These are phyloP conservation scores for Agrochola circellaris DNA, from an alignment of 2,888 invertebrate genomes.

Conservation along the genomic window DNA sequence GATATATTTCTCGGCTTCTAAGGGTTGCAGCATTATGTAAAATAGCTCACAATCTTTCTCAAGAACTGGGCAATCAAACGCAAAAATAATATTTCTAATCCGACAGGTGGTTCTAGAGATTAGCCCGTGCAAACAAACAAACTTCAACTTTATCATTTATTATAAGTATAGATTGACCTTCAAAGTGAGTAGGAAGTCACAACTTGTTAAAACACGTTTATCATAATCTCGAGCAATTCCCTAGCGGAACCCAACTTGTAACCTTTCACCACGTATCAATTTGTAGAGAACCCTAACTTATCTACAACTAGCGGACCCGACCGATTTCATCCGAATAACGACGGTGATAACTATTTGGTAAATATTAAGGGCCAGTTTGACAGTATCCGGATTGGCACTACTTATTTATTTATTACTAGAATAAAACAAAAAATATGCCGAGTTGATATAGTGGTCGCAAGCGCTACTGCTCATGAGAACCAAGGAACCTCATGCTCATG, in stretches of 20 bases:
- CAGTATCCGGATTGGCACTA: neutral
- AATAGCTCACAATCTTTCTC: too few species aligned
- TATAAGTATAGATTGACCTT: neutral
- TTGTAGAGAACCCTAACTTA: conserved; percentile 31
- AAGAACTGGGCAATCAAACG: too few species aligned
- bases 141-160: too few species aligned
- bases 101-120: too few species aligned
- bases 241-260: conserved; percentile 15
- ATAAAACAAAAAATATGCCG: neutral
- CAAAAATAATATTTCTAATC: too few species aligned
- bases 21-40: too few species aligned
- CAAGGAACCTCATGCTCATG: too few species aligned
- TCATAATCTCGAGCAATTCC: conserved; percentile 43
- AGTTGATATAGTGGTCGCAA: too few species aligned
- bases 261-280: conserved; percentile 46
- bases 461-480: too few species aligned
- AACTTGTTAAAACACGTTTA: conserved; percentile 28
- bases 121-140: too few species aligned
- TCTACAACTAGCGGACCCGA: conserved; percentile 21
- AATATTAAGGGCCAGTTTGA: conserved; percentile 9
- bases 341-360: conserved; percentile 29
- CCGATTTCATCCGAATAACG: conserved; percentile 26
- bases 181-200: conserved; percentile 17
- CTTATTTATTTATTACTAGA: neutral
- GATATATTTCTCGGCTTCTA: too few species aligned